These are phyloP conservation scores for Brachypalpus laphriformis DNA, from an alignment of 2,888 invertebrate species.

Conservation along the genomic window DNA sequence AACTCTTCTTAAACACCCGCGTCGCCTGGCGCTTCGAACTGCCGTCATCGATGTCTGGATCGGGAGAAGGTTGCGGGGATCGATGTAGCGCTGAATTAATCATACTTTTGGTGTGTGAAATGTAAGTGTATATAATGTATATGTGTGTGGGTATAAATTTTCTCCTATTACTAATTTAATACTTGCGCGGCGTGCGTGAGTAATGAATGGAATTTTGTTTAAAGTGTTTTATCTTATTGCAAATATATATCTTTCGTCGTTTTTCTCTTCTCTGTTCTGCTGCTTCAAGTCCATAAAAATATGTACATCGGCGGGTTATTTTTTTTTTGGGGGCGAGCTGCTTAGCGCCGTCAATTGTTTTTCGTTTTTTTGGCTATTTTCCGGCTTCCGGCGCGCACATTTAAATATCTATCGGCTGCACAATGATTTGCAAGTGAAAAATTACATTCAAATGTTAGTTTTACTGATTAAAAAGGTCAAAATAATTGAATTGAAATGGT, in stretches of 20 bases:
- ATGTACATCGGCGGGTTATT: slow-evolving; percentile 73
- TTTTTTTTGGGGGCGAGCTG: slow-evolving; percentile 54
- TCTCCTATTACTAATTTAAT: slow-evolving; percentile 65
- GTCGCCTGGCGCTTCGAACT: slow-evolving; percentile 90
- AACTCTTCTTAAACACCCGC: slow-evolving; percentile 97
- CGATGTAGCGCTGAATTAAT: slow-evolving; percentile 73
- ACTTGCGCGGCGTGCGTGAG: slow-evolving; percentile 72
- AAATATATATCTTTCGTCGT: slow-evolving; percentile 57
- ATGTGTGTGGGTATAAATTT: slow-evolving; percentile 49
- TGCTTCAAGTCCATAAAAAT: slow-evolving; percentile 67
- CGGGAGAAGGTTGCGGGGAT: slow-evolving; percentile 71
- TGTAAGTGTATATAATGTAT: slow-evolving; percentile 44
- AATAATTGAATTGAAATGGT: slow-evolving; percentile 69
- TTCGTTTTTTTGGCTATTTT: slow-evolving; percentile 1
- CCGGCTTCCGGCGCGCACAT: slow-evolving; percentile 41
- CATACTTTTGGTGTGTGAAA: slow-evolving; percentile 57
- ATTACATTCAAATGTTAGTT: slow-evolving; percentile 52
- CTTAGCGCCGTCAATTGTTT: slow-evolving; percentile 46
- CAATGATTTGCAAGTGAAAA: slow-evolving; percentile 43
- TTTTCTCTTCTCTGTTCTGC: slow-evolving; percentile 16
- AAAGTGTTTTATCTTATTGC: slow-evolving; percentile 55
- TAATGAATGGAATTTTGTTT: slow-evolving; percentile 73
- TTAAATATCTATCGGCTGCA: slow-evolving; percentile 25
- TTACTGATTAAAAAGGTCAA: slow-evolving; percentile 58
- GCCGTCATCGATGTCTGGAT: slow-evolving; percentile 85